Conservation (phyloP, 2,113 vertebrate genomes). For the Noturus placidus region DNA sequence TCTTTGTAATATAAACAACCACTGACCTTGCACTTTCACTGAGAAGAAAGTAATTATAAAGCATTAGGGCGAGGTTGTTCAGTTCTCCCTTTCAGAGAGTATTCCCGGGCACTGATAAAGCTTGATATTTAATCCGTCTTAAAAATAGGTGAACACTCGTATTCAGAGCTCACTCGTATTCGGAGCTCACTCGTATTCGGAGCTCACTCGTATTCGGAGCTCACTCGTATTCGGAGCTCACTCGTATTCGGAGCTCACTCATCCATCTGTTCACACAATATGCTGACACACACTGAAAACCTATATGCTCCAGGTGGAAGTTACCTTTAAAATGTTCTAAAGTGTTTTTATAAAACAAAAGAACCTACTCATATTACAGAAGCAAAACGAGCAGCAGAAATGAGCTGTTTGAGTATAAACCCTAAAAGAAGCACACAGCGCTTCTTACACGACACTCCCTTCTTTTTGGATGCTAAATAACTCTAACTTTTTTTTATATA, state of each 20-base stretch:
- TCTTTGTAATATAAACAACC: not conserved
- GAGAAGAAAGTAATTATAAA: not conserved
- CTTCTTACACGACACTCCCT: not conserved
- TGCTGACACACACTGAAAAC: not conserved
- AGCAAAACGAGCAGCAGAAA: too few relatives aligned
- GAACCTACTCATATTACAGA: not conserved
- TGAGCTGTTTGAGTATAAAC: not conserved
- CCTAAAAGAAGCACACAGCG: too few relatives aligned
- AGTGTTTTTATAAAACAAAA: not conserved
- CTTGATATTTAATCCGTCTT: not conserved
- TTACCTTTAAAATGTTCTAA: not conserved
- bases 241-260: too few relatives aligned
- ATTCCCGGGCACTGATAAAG: not conserved
- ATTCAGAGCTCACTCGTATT: not conserved
- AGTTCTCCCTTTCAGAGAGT: not conserved
- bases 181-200: not conserved
- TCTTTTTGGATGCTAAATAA: not conserved
- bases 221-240: not conserved
- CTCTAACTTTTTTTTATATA: conserved; percentile 7
- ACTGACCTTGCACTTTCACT: not conserved
- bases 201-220: not conserved
- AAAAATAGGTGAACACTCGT: not conserved
- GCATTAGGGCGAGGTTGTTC: not conserved
- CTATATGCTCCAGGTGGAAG: not conserved
- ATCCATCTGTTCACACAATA: not conserved